Evolutionary conservation across 2,888 invertebrate species (phyloP), one percentile per base, ranked within the genome.

Genomic region (Troides aeacus): DNA sequence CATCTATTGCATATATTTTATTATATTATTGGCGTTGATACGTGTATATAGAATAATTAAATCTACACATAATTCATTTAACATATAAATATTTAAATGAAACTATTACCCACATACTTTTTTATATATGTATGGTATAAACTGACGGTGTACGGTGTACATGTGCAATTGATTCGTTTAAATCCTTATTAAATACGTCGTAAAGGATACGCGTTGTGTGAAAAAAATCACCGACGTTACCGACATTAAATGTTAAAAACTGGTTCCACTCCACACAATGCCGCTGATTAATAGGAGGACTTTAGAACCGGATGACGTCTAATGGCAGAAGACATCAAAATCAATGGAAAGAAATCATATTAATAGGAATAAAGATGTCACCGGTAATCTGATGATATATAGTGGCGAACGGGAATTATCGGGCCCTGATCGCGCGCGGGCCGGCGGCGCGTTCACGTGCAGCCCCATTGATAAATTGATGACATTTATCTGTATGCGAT

Each of bases 401-500:
- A 79, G 87, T 81, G 79, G 83, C 81, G 79, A 82, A 82, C 81
- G 81, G 81, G 79, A 82, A 81, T 87, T 86, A 86, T 88, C 86
- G 81, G 80, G 77, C 79, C 77, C 74, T 74, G 84, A 84, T 83
- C 81, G 79, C 76, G 79, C 79, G 83, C 81, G 79, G 68, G 71
- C 74, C 74, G 79, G 75, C 76, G 75, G 74, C 76, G 81, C 83
- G 83, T 84, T 80, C 77, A 79, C 73, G 77, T 73, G 73, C 77
- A 76, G 73, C 78, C 76, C 77, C 77, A 79, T 84, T 91, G 92
- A 92, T 89, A 89, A 90, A 92, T 92, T 79, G 89, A 79, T 80
- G 80, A 84, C 90, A 92, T 92, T 91, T 87, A 89, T 92, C 87
- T 88, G 80, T 73, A 76, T 71, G 81, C 84, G 91, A 91, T 92